Evolutionary conservation across 2,888 invertebrate species (phyloP).

Genomic region (Phaonia tiefii): DNA sequence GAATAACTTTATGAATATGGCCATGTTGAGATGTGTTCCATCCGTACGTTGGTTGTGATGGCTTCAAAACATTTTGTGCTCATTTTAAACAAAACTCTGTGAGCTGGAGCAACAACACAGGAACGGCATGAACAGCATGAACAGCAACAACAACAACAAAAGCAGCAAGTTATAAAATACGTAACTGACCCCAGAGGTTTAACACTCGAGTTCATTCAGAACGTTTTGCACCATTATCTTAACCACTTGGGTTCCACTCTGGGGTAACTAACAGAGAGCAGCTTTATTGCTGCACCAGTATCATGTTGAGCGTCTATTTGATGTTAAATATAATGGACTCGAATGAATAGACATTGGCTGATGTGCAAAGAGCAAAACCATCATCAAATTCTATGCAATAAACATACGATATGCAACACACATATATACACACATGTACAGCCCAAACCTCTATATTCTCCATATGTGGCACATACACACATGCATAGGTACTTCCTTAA

Average conservation of each 20-base stretch:
- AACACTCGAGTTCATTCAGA: conserved; percentile 52
- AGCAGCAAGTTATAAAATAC: conserved; percentile 35
- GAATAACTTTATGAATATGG: conserved; percentile 24
- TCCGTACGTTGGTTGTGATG: conserved; percentile 42
- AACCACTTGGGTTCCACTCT: conserved; percentile 37
- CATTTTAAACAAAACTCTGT: conserved; percentile 37
- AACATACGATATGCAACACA: background rate
- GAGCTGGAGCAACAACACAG: conserved; percentile 2
- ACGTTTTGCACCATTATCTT: conserved; percentile 45
- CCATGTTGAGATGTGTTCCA: conserved; percentile 45
- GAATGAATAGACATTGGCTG: conserved; percentile 29
- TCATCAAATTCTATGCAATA: conserved; percentile 30
- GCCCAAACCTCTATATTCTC: too few species aligned
- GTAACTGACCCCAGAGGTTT: conserved; percentile 45
- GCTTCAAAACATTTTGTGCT: conserved; percentile 41
- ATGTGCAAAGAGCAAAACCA: conserved; percentile 23
- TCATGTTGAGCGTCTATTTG: conserved; percentile 35
- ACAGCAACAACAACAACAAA: too few species aligned
- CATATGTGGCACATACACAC: too few species aligned
- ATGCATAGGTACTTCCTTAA: too few species aligned
- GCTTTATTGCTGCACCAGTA: conserved; percentile 21
- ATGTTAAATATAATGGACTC: conserved; percentile 39
- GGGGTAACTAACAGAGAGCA: conserved; percentile 35
- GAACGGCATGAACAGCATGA: too few species aligned
- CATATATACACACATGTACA: too few species aligned